Evolutionary conservation across 1,140 invertebrate species (phyloP).

Genomic region (Zaprionus camerounensis): DNA sequence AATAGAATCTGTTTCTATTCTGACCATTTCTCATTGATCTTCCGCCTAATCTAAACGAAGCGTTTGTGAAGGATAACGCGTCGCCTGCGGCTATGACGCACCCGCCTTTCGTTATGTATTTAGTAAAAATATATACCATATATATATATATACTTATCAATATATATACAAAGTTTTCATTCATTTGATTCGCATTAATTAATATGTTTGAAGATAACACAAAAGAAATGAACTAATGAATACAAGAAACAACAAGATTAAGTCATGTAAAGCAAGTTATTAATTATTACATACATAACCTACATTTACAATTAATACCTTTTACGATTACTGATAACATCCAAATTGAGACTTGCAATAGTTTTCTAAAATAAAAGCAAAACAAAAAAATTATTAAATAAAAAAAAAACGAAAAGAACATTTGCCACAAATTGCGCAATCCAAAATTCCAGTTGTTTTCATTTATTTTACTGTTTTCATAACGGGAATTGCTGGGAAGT

Average conservation of each 20-base stretch:
- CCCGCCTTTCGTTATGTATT: conserved; percentile 51
- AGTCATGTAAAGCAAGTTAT: conserved; percentile 73
- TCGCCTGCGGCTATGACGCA: conserved; percentile 32
- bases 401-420: conserved; percentile 20
- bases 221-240: conserved; percentile 46
- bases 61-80: conserved; percentile 45
- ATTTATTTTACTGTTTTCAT: background rate
- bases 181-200: conserved; percentile 33
- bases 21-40: conserved; percentile 15
- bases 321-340: conserved; percentile 57
- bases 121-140: conserved; percentile 33
- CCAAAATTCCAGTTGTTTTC: conserved; percentile 19
- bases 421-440: conserved; percentile 34
- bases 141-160: conserved; percentile 7
- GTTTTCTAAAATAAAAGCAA: conserved; percentile 55
- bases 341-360: conserved; percentile 68
- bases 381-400: conserved; percentile 25
- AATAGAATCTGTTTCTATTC: conserved; percentile 1
- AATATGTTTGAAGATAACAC: conserved; percentile 25
- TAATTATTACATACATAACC: conserved; percentile 62
- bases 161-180: conserved; percentile 27
- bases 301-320: conserved; percentile 44
- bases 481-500: background rate
- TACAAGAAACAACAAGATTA: conserved; percentile 40
- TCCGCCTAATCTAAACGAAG: conserved; percentile 13